Evolutionary conservation across 2,113 vertebrate genomes (phyloP), one percentile per base, ranked within the genome.

Genomic region (Rhipidura dahli): DNA sequence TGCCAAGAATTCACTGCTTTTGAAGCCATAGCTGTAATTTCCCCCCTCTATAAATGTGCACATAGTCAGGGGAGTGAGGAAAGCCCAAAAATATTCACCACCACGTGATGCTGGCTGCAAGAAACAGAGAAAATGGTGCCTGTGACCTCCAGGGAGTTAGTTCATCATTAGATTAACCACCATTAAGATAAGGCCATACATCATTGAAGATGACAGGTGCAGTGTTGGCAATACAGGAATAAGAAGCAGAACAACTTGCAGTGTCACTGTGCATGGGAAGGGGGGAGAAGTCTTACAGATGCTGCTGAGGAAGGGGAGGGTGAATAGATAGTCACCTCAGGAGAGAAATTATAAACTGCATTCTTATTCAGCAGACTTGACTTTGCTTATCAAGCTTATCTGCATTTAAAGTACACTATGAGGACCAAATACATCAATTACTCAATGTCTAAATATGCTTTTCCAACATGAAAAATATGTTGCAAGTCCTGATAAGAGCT

Each of bases 141-240:
- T 95, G n/a, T 83, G 97, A 83, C 82, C 94, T 95, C 75, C 77
- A 86, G 77, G 87, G 95, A 97, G 80, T 93, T 44, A 96, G 79
- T 90, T 73, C 79, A 96, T 97, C 96, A 96, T 95, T 93, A 97
- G 90, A 98, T 96, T 94, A 97, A 94, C 93, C 86, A 94, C 93
- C n/a, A 33, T 66, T 60, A 61, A 92, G 70, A 84, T 50, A 95
- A 81, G 82, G 65, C 71, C 65, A 94, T 89, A 77, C 59, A 96
- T 98, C 96, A 97, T 96, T 87, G 78, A 91, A 94, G 93, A 49
- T 59, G 93, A 94, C 83, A 96, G 91, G 77, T 1, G 2, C 77
- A 79, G 78, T 39, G 72, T 53, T 61, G 63, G 69, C 54, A 87
- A 87, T 77, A 81, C 75, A 89, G 45, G 73, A 94, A 97, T 93